Conservation (phyloP, 2,888 invertebrate species). For the Ichneumon xanthorius region DNA sequence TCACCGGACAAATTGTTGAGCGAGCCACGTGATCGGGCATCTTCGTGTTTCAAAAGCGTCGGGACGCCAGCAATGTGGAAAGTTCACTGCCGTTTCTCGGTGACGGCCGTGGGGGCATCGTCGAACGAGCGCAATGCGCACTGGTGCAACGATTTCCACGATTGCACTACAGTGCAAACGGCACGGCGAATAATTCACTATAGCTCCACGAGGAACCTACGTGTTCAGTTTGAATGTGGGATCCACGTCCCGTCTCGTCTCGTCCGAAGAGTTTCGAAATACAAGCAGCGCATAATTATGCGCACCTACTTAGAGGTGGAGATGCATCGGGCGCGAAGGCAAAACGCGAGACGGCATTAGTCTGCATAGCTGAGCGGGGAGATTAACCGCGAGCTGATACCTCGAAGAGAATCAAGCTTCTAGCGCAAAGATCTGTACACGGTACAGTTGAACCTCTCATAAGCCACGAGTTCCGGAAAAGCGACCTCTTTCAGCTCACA, state of each 20-base stretch:
- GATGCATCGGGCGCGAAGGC: conserved; percentile 10
- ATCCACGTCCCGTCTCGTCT: conserved; percentile 27
- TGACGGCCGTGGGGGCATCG: neutral
- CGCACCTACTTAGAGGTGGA: conserved; percentile 53
- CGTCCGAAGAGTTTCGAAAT: conserved; percentile 64
- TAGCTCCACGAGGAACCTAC: conserved; percentile 1
- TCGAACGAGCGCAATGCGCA: neutral
- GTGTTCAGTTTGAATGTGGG: conserved; percentile 48
- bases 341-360: neutral
- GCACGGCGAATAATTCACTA: neutral
- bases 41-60: neutral
- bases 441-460: neutral
- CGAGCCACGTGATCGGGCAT: neutral
- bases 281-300: conserved; percentile 66
- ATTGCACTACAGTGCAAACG: neutral
- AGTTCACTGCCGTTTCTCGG: conserved; percentile 34
- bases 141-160: conserved; percentile 26
- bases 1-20: neutral
- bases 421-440: neutral
- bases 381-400: neutral
- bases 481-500: too few relatives aligned
- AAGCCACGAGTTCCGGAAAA: too few relatives aligned
- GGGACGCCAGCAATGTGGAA: conserved; percentile 26
- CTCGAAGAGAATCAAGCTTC: conserved; percentile 1
- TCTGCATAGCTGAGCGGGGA: neutral